Evolutionary conservation across 2,113 vertebrate genomes (phyloP).

Genomic region (Chaetorhynchus papuensis): DNA sequence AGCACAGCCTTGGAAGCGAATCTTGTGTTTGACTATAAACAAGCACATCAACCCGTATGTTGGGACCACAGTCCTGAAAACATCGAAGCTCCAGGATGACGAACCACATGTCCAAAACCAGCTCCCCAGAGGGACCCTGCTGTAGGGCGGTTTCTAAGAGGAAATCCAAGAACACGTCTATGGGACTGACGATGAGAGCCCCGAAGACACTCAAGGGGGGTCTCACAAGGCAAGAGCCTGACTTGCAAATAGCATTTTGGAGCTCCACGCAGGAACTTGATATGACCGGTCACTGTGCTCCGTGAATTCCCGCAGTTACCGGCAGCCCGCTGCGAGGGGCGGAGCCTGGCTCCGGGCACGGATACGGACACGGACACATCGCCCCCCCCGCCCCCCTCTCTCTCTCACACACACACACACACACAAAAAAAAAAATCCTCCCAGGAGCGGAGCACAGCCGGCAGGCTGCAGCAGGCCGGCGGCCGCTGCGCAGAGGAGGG

Average conservation of each 20-base stretch:
- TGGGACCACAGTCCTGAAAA: background rate
- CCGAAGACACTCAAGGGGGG: rapidly evolving
- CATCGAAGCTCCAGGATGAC: background rate
- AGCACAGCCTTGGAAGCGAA: background rate
- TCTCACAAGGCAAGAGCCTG: background rate
- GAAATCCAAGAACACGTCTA: background rate
- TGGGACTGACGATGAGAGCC: no score
- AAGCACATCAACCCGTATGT: background rate
- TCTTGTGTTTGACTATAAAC: background rate
- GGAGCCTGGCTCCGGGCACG: background rate
- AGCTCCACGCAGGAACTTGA: background rate
- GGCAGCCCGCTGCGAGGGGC: background rate
- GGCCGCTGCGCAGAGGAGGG: background rate
- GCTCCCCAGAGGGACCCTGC: background rate
- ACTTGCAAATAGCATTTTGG: background rate
- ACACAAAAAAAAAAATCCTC: no score
- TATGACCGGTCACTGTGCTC: no score
- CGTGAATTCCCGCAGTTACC: background rate
- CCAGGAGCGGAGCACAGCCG: background rate
- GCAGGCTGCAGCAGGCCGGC: background rate
- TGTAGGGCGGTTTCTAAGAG: background rate
- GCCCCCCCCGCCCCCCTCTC: background rate
- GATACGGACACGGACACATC: background rate
- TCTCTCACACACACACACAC: background rate
- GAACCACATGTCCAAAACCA: background rate